Conservation (phyloP, 2,888 invertebrate genomes). For the Zootermopsis nevadensis region DNA sequence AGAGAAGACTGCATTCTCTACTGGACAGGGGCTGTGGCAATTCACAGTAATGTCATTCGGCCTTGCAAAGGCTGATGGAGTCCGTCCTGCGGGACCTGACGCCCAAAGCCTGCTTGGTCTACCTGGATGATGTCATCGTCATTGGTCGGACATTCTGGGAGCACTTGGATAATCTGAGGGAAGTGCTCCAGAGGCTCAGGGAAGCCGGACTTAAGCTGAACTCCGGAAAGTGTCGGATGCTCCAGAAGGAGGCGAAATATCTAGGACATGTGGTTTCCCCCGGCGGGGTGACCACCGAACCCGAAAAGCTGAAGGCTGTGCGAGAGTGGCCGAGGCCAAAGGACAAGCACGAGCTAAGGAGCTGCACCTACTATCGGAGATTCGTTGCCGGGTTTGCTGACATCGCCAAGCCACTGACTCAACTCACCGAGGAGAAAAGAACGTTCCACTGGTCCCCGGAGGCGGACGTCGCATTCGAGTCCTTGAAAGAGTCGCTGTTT, state of each 20-base stretch:
- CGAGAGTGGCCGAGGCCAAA: background rate
- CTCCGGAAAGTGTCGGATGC: background rate
- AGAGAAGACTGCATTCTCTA: too few relatives aligned
- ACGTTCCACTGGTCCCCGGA: background rate
- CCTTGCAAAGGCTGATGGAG: background rate
- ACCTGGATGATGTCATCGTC: background rate
- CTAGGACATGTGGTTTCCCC: background rate
- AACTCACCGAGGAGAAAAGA: background rate
- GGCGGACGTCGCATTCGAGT: background rate
- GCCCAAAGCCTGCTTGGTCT: background rate
- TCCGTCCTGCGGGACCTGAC: background rate
- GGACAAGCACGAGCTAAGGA: background rate
- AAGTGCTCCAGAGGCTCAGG: background rate
- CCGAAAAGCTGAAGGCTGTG: background rate
- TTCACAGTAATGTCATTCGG: too few relatives aligned
- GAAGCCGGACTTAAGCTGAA: background rate
- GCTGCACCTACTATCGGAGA: background rate
- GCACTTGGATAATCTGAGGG: background rate
- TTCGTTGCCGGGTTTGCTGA: background rate
- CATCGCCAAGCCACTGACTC: background rate
- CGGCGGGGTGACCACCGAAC: background rate
- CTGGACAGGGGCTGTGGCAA: too few relatives aligned
- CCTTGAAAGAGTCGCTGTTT: background rate
- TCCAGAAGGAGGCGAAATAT: too few relatives aligned
- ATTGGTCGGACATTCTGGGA: background rate